Percentiles rank a stretch among this genome's conserved stretches.
Conservation (phyloP, 2,888 invertebrate species). For the Machimus atricapillus region DNA sequence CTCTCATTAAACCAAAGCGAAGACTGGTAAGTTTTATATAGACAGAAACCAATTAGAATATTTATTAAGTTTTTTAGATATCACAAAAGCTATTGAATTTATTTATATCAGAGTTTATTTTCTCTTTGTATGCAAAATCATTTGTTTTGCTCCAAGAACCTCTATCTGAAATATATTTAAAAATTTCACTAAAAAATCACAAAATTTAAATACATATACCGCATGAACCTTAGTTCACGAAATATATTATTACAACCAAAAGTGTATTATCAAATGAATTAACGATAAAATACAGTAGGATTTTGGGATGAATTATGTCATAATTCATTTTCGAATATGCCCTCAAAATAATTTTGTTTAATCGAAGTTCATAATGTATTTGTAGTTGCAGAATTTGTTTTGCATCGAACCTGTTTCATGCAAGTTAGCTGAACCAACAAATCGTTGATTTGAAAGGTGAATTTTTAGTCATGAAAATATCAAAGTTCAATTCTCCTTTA, state of each 20-base stretch:
- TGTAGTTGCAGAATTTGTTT: neutral
- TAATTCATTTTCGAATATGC: no score
- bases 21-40: slow-evolving; percentile 87
- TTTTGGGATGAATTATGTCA: neutral
- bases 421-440: neutral
- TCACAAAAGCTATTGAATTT: neutral
- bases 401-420: neutral
- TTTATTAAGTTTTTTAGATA: neutral
- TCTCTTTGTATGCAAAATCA: no score
- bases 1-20: slow-evolving; percentile 99
- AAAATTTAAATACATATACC: no score
- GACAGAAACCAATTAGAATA: neutral
- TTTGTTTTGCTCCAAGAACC: no score
- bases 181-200: no score
- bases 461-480: neutral
- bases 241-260: no score
- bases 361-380: neutral
- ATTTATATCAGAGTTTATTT: neutral
- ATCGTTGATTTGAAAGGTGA: neutral
- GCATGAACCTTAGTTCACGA: no score
- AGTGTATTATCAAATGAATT: no score
- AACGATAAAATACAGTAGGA: no score
- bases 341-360: neutral
- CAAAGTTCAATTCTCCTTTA: neutral
- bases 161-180: no score